Percentiles rank a stretch among this genome's conserved stretches.
Conservation (phyloP, 2,113 vertebrate species). For the Poeciliopsis prolifica region DNA sequence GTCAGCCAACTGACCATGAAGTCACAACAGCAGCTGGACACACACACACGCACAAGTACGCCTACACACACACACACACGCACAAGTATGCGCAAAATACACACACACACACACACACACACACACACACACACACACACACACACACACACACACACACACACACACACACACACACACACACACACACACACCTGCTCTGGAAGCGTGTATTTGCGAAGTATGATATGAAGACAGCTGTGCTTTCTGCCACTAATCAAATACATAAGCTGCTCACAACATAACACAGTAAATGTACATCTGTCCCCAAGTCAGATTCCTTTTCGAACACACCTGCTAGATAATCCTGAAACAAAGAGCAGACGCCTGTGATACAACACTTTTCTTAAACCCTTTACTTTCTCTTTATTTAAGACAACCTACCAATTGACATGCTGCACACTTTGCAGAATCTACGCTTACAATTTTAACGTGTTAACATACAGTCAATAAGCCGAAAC, state of each 20-base stretch:
- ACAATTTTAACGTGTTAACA: background rate
- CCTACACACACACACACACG: too few species aligned
- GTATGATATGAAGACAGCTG: constrained; percentile 7
- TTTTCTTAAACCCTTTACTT: background rate
- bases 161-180: background rate
- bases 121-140: constrained; percentile 36
- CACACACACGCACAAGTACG: background rate
- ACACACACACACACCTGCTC: constrained; percentile 50
- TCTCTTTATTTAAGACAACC: too few species aligned
- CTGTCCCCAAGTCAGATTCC: background rate
- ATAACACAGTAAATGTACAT: background rate
- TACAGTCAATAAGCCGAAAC: background rate
- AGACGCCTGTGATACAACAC: background rate
- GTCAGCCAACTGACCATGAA: constrained; percentile 24
- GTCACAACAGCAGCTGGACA: constrained; percentile 20
- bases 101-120: constrained; percentile 21
- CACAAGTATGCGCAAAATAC: background rate
- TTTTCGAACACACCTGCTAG: background rate
- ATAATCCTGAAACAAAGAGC: background rate
- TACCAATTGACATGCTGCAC: background rate
- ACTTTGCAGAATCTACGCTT: background rate
- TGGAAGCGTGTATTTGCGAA: constrained; percentile 49
- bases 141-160: too few species aligned
- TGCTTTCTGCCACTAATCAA: constrained; percentile 4
- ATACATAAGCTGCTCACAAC: background rate